Evolutionary conservation across 1,140 invertebrate genomes (phyloP).

Genomic region (Cephus cinctus): DNA sequence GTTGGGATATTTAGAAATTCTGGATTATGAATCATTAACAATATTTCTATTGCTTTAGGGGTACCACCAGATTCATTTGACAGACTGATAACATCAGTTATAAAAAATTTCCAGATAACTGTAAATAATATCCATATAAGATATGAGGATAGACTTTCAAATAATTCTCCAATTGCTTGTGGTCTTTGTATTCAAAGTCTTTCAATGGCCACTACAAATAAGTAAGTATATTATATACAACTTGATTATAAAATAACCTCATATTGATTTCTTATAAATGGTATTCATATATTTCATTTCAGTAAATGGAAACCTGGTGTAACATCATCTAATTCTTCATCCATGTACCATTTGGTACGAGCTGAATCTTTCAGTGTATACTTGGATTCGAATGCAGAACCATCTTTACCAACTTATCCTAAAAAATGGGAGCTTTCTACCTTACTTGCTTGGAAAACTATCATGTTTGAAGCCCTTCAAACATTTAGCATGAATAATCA

Average conservation of each 20-base stretch:
- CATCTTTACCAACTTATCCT: conserved; percentile 49
- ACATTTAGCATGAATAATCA: conserved; percentile 74
- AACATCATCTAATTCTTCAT: conserved; percentile 62
- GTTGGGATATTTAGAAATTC: background rate
- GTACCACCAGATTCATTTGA: conserved; percentile 63
- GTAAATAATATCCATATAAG: conserved; percentile 79
- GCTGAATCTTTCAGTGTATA: conserved; percentile 76
- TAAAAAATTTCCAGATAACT: conserved; percentile 80
- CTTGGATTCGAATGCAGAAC: conserved; percentile 67
- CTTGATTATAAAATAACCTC: conserved; percentile 7
- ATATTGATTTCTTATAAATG: conserved; percentile 15
- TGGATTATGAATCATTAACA: background rate
- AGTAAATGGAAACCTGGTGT: conserved; percentile 81
- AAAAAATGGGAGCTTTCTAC: conserved; percentile 59
- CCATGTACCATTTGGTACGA: conserved; percentile 76
- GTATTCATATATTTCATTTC: conserved; percentile 24
- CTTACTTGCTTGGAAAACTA: conserved; percentile 66
- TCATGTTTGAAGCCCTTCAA: conserved; percentile 71
- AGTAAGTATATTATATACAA: conserved; percentile 51
- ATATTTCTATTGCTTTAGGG: conserved; percentile 23
- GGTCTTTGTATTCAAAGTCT: conserved; percentile 79
- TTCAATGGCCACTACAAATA: conserved; percentile 79
- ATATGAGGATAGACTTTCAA: conserved; percentile 75
- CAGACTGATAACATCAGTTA: conserved; percentile 70
- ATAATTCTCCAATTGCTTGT: conserved; percentile 67